Percentiles rank a stretch among this genome's conserved stretches.
Evolutionary conservation across 1,140 invertebrate genomes (phyloP).

Genomic region (Ooceraea biroi): DNA sequence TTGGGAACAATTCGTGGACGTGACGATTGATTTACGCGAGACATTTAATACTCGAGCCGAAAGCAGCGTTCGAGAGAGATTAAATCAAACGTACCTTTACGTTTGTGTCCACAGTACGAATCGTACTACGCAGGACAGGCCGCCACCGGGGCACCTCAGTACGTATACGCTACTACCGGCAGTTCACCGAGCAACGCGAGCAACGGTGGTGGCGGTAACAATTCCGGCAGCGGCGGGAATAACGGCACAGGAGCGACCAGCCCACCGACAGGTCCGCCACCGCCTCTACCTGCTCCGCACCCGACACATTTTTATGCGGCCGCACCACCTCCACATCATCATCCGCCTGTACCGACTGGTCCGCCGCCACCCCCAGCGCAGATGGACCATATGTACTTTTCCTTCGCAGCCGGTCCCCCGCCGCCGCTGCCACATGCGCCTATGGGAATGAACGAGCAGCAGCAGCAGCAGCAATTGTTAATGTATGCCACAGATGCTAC

Average conservation of each 20-base stretch:
- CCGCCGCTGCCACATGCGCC: slow-evolving; percentile 78
- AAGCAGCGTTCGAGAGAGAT: not conserved
- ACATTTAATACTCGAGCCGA: not conserved
- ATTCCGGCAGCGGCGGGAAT: slow-evolving; percentile 70
- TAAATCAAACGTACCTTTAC: not conserved
- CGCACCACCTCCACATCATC: slow-evolving; percentile 80
- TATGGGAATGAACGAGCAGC: slow-evolving; percentile 83
- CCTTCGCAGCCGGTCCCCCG: slow-evolving; percentile 76
- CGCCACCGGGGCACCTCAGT: slow-evolving; percentile 80
- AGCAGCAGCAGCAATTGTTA: slow-evolving; percentile 82
- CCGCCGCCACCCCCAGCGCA: slow-evolving; percentile 74
- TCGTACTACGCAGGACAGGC: slow-evolving; percentile 83
- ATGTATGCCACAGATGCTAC: slow-evolving; percentile 80
- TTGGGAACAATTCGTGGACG: not conserved
- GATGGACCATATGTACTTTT: slow-evolving; percentile 83
- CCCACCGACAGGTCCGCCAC: slow-evolving; percentile 76
- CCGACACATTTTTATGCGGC: slow-evolving; percentile 81
- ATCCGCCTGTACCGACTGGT: slow-evolving; percentile 73
- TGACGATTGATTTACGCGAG: not conserved
- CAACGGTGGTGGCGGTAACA: slow-evolving; percentile 76
- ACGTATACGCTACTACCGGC: slow-evolving; percentile 79
- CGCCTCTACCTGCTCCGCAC: slow-evolving; percentile 73
- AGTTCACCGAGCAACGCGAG: slow-evolving; percentile 78
- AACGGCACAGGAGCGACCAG: slow-evolving; percentile 79
- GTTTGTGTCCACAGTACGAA: slow-evolving; percentile 81